Evolutionary conservation across 1,140 invertebrate genomes (phyloP).

Genomic region (Bathynomus jamesi): DNA sequence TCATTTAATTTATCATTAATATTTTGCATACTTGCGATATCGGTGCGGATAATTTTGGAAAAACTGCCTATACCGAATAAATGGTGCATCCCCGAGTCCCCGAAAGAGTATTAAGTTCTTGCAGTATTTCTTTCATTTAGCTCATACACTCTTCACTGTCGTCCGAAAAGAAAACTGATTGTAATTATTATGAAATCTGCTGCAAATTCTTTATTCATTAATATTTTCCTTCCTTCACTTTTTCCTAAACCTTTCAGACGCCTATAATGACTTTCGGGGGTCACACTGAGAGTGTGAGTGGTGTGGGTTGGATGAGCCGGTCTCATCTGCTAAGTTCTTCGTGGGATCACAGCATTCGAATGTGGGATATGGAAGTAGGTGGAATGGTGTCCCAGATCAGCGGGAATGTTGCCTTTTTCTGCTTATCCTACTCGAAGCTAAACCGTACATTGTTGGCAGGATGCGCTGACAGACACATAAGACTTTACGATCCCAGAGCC

Average conservation of each 20-base stretch:
- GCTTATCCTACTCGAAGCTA: background rate
- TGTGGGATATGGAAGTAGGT: constrained; percentile 81
- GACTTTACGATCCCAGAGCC: background rate
- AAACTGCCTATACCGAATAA: no score
- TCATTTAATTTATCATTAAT: no score
- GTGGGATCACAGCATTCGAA: constrained; percentile 90
- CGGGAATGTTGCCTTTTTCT: background rate
- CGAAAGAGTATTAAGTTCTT: no score
- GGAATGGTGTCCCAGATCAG: background rate
- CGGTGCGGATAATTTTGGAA: no score
- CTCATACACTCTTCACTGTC: no score
- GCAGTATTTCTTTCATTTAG: no score
- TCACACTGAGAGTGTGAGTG: constrained; percentile 82
- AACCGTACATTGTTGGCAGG: background rate
- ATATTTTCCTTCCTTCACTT: no score
- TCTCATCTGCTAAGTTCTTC: constrained; percentile 69
- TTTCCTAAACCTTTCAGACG: constrained; percentile 38
- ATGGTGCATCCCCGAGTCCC: no score
- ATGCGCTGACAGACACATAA: background rate
- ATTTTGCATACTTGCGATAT: no score
- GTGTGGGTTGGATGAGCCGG: constrained; percentile 69
- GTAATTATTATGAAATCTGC: no score
- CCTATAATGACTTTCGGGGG: constrained; percentile 82
- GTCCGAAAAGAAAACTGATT: no score
- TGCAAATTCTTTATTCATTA: no score